These are phyloP conservation scores for Leucopsar rothschildi DNA, from an alignment of 2,113 vertebrate genomes.

Conservation along the genomic window DNA sequence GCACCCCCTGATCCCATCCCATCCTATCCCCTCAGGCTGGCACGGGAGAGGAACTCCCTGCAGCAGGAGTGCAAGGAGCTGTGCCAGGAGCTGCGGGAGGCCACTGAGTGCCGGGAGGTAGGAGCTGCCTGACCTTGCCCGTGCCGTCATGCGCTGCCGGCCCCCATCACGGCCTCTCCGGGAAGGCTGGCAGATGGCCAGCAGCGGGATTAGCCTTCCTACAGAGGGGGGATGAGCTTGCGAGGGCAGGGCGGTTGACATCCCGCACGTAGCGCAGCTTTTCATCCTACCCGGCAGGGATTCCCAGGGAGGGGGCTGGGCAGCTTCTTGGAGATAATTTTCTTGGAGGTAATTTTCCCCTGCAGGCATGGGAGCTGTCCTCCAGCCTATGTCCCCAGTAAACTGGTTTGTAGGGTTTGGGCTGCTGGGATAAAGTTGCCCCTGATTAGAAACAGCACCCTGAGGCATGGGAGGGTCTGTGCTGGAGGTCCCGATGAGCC, in stretches of 20 bases:
- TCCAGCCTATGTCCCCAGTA: background rate
- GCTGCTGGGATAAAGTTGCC: background rate
- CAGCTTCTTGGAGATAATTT: background rate
- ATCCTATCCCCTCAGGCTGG: conserved; percentile 26
- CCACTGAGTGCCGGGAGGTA: conserved; percentile 83
- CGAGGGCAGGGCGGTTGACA: background rate
- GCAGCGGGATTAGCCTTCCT: background rate
- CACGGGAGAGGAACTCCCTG: background rate
- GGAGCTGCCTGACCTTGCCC: background rate
- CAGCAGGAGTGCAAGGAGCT: conserved; percentile 18
- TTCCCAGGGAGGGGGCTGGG: background rate
- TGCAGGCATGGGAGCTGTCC: background rate
- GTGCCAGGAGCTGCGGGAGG: conserved; percentile 63
- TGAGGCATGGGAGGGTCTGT: background rate
- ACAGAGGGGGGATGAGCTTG: background rate
- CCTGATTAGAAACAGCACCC: background rate
- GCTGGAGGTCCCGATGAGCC: background rate
- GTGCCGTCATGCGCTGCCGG: accelerated
- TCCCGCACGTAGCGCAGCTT: background rate
- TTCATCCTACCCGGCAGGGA: background rate
- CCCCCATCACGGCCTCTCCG: background rate
- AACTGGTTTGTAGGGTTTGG: background rate
- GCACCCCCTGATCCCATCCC: background rate
- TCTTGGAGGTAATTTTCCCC: background rate
- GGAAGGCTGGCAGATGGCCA: background rate